These are phyloP conservation scores for Chrysoperla carnea DNA, from an alignment of 1,140 invertebrate species.

Conservation along the genomic window DNA sequence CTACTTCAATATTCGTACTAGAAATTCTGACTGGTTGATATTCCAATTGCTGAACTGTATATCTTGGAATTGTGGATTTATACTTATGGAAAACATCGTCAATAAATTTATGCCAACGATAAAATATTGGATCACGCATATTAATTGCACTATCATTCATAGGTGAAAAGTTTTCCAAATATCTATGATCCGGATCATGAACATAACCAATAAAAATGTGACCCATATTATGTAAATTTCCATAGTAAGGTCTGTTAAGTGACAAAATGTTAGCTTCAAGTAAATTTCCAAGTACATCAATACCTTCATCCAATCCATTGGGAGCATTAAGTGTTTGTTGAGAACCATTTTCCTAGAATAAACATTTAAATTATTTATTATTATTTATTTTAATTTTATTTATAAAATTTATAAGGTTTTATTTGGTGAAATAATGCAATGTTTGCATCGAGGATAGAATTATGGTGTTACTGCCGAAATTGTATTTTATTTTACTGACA, in stretches of 20 bases:
- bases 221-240: constrained; percentile 36
- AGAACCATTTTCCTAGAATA: constrained; percentile 14
- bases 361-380: neutral
- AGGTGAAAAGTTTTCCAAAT: constrained; percentile 7
- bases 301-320: constrained; percentile 18
- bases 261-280: constrained; percentile 30
- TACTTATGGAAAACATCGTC: constrained; percentile 24
- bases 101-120: constrained; percentile 21
- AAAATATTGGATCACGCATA: constrained; percentile 24
- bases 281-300: constrained; percentile 36
- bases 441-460: no score
- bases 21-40: neutral
- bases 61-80: constrained; percentile 19
- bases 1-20: constrained; percentile 5
- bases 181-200: constrained; percentile 17
- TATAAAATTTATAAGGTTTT: no score
- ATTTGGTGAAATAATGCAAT: no score
- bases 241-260: constrained; percentile 31
- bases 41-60: constrained; percentile 14
- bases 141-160: constrained; percentile 18
- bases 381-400: neutral
- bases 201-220: constrained; percentile 19
- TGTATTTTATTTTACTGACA: no score
- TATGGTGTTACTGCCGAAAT: no score
- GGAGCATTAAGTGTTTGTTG: constrained; percentile 22